A percentile compares a stretch with the other conserved stretches of the same genome.
These are phyloP conservation scores for Phalacrocorax pelagicus DNA, from an alignment of 2,113 vertebrate genomes.

Conservation along the genomic window DNA sequence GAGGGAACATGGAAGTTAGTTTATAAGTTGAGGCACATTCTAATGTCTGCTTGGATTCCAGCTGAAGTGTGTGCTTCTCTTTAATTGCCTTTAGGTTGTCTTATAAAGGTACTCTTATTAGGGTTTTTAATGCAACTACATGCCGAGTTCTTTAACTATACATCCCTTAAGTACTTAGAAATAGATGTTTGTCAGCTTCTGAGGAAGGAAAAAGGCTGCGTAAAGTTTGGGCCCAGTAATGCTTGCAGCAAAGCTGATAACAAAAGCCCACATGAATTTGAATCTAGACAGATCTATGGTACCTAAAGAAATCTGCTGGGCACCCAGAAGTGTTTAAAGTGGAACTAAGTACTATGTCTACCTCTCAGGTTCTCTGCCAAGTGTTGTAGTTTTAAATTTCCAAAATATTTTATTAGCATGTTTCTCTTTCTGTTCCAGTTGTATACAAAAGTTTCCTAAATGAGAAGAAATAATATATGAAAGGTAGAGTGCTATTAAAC, in stretches of 20 bases:
- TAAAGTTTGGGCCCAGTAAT: background rate
- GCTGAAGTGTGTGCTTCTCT: background rate
- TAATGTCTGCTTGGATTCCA: accelerated
- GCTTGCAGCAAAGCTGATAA: background rate
- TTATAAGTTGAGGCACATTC: background rate
- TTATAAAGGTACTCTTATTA: background rate
- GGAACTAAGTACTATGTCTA: background rate
- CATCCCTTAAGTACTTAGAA: background rate
- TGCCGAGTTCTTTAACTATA: background rate
- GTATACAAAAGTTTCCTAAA: background rate
- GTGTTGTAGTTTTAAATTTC: background rate
- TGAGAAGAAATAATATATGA: background rate
- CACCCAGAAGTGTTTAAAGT: background rate
- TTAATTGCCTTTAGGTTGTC: background rate
- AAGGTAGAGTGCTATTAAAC: background rate
- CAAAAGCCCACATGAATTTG: background rate
- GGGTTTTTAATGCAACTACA: accelerated
- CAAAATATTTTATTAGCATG: background rate
- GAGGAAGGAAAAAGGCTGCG: background rate
- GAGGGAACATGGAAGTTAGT: background rate
- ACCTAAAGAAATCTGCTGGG: background rate
- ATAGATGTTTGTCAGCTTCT: background rate
- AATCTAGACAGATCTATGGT: background rate
- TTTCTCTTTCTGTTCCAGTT: background rate
- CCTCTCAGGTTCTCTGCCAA: background rate